These are phyloP conservation scores for Myzus persicae DNA, from an alignment of 1,140 invertebrate species.

Conservation along the genomic window DNA sequence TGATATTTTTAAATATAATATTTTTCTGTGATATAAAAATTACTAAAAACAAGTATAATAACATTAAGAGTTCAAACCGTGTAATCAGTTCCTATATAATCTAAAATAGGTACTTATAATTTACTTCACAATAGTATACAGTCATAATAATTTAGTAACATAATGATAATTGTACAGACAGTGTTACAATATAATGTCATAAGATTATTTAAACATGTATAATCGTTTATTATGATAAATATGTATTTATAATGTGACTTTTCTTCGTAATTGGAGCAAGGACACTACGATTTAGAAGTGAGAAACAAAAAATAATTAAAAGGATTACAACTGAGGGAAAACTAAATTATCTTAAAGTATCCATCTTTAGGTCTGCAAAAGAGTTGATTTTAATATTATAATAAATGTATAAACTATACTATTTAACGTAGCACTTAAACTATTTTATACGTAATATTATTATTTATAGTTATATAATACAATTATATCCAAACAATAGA, in stretches of 20 bases:
- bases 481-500: neutral
- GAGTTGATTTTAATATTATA: neutral
- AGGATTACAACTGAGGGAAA: neutral
- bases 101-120: neutral
- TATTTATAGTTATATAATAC: neutral
- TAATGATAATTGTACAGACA: slow-evolving; percentile 23
- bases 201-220: slow-evolving; percentile 26
- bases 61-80: neutral
- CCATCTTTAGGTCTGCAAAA: neutral
- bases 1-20: neutral
- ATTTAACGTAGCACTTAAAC: neutral
- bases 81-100: neutral
- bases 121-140: neutral
- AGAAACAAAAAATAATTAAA: neutral
- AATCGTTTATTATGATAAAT: slow-evolving; percentile 17
- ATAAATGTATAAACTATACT: neutral
- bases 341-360: neutral
- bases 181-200: slow-evolving; percentile 6
- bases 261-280: neutral
- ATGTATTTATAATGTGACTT: neutral
- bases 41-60: neutral
- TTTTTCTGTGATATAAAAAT: neutral
- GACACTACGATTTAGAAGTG: neutral
- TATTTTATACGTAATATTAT: neutral
- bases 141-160: neutral